Percentiles rank a stretch among this genome's conserved stretches.
These are phyloP conservation scores for Mobula hypostoma DNA, from an alignment of 2,113 vertebrate genomes.

Conservation along the genomic window DNA sequence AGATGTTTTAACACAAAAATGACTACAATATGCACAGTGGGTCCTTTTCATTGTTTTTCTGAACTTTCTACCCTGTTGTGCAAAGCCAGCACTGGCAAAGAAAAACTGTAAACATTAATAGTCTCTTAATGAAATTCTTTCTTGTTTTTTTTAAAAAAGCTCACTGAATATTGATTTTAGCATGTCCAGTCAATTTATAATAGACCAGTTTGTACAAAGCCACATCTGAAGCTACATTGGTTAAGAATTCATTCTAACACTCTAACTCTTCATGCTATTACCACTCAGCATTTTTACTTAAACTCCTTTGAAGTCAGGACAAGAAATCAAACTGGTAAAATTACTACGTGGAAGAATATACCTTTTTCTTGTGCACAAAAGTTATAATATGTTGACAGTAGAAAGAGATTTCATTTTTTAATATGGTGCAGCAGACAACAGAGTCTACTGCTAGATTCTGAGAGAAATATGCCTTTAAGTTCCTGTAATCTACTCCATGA, in stretches of 20 bases:
- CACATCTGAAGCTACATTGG: not conserved
- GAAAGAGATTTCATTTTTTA: not conserved
- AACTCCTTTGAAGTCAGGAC: not conserved
- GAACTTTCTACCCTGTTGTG: constrained; percentile 37
- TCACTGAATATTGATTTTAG: constrained; percentile 26
- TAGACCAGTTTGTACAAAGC: not conserved
- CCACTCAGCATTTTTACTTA: not conserved
- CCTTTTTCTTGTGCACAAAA: not conserved
- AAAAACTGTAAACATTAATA: constrained; percentile 19
- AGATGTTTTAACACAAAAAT: constrained; percentile 36
- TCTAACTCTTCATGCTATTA: not conserved
- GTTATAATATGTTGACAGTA: not conserved
- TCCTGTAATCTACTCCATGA: not conserved
- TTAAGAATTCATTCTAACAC: not conserved
- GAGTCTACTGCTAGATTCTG: not conserved
- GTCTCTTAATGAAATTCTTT: constrained; percentile 22
- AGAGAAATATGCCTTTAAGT: not conserved
- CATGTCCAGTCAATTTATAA: not conserved
- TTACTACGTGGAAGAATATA: not conserved
- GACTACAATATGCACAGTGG: constrained; percentile 36
- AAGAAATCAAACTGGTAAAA: constrained; percentile 11
- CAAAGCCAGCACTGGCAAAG: not conserved
- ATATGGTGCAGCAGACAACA: not conserved
- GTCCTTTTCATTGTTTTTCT: constrained; percentile 37
- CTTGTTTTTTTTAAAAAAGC: not conserved